Evolutionary conservation across 2,113 vertebrate genomes (phyloP), one percentile per base, ranked within the genome.

Genomic region (Chloroceryle aenea): DNA sequence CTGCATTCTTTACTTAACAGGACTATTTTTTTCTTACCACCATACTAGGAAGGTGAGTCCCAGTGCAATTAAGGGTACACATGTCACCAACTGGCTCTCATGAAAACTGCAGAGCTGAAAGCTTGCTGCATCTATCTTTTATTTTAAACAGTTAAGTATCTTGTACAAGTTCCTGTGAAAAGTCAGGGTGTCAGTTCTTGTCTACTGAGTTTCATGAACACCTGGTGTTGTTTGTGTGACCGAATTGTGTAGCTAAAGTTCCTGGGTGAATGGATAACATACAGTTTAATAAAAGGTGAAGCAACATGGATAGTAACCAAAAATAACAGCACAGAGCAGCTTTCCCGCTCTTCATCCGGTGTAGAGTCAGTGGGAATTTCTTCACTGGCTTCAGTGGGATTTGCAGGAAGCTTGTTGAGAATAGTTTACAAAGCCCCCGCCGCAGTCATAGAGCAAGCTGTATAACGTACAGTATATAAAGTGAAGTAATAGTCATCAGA

Each of bases 241-340:
- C 56, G 52, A 61, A 67, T 67, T 75, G 72, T 91, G n/a, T 67
- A 73, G 67, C 7, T 77, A 15, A 61, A 77, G 82, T 86, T 97
- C 85, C 83, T 90, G 79, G 64, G 90, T 90, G 92, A 84, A 78
- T 85, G 68, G 92, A 90, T 81, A 94, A 94, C 59, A 34, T 4
- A 13, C 38, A 40, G 4, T 72, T 94, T 94, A 89, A 93, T 95
- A 87, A 89, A 81, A 92, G 83, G 96, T 92, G 90, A 94, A 92
- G 61, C 61, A 88, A 56, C 43, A 52, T 88, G 88, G 72, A 78
- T 26, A 38, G 58, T 71, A 84, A 92, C 76, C 61, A 93, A 75
- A 94, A 86, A 83, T 75, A 94, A 81, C 62, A 92, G 36, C 69
- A 43, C 61, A 69, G 61, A 78, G 73, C 47, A 14, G 21, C 90